Evolutionary conservation across 2,888 invertebrate genomes (phyloP).

Genomic region (Theretra japonica): DNA sequence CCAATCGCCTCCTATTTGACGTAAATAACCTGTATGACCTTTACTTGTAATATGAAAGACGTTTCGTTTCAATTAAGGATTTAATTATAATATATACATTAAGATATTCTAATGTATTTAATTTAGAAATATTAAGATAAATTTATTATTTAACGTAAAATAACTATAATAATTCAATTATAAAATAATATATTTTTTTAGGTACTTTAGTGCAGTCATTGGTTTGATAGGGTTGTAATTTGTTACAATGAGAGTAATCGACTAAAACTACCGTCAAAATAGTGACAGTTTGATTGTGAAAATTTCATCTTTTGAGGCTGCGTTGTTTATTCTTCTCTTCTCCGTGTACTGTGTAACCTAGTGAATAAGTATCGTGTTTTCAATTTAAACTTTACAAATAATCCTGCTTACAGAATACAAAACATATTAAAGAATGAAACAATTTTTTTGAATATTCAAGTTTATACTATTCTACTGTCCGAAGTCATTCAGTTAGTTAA

Average conservation of each 20-base stretch:
- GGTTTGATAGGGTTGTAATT: not conserved
- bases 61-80: not conserved
- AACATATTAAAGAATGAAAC: not conserved
- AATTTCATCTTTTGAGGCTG: not conserved
- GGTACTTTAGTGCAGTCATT: not conserved
- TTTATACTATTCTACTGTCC: not conserved
- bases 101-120: too few species aligned
- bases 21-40: conserved; percentile 68
- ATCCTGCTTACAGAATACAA: not conserved
- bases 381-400: not conserved
- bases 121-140: too few species aligned
- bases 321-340: not conserved
- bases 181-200: not conserved
- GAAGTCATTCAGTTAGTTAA: not conserved
- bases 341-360: too few species aligned
- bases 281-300: not conserved
- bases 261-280: conserved; percentile 1
- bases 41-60: conserved; percentile 33
- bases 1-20: conserved; percentile 49
- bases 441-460: not conserved
- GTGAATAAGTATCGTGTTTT: too few species aligned
- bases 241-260: not conserved
- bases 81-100: too few species aligned
- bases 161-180: not conserved
- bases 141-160: too few species aligned